Evolutionary conservation across 2,888 invertebrate species (phyloP), one percentile per base, ranked within the genome.

Genomic region (Rhamphomyia laevipes): DNA sequence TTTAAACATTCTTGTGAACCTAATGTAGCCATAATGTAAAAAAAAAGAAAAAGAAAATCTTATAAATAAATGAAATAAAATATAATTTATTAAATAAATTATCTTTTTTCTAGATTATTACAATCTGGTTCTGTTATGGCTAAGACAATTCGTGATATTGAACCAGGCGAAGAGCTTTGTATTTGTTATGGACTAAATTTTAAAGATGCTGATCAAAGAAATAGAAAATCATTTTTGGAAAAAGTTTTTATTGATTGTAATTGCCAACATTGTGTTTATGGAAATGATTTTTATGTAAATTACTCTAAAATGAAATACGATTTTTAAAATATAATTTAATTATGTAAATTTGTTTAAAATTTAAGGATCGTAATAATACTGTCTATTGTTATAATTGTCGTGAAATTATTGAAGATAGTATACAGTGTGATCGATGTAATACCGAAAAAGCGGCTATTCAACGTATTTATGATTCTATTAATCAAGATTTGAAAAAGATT

Each of bases 71-170:
- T 5, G 15, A n/a, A 35, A n/a, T n/a, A n/a, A n/a, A n/a, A n/a
- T n/a, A n/a, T n/a, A n/a, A n/a, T n/a, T n/a, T n/a, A n/a, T n/a
- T n/a, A n/a, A 11, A 5, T 33, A 13, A 16, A 16, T 16, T 37
- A 17, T 38, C 16, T 18, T 35, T 35, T n/a, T 35, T 7, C 13
- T 37, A 58, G 59, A 13, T 46, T 56, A 3, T 46, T 57, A 35
- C 51, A 55, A 48, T 54, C 56, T 49, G 58, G 59, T 12, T 31
- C 43, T 35, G 43, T 59, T 21, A 43, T 55, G 9, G 57, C 54
- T 4, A 59, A 55, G 51, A 45, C 58, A 1, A 18, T 52, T 37
- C 47, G 53, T 21, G 46, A 54, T 18, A 53, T 59, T 10, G 41
- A 43, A 42, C 42, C 49, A 27, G 59, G 53, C 4, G 57, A 59